These are phyloP conservation scores for Rhinoraja longicauda DNA, from an alignment of 2,797 vertebrate species.

Conservation along the genomic window DNA sequence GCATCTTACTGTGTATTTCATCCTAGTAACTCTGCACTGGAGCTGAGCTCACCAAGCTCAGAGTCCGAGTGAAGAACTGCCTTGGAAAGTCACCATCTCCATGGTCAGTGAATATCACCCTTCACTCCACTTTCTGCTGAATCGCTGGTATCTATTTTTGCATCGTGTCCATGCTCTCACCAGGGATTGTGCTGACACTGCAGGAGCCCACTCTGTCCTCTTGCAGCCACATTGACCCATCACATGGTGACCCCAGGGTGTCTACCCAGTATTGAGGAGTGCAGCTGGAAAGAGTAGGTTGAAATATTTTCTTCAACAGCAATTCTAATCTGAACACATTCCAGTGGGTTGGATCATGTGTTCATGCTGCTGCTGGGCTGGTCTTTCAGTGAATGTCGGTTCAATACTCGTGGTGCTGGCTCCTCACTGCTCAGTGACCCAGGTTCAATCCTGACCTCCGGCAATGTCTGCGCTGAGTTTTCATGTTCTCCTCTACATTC, in stretches of 20 bases:
- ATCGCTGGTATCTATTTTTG: not conserved
- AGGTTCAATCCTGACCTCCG: too few relatives aligned
- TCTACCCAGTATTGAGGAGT: not conserved
- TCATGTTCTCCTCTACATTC: too few relatives aligned
- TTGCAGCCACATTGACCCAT: not conserved
- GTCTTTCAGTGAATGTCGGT: not conserved
- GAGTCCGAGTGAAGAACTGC: not conserved
- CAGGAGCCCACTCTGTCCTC: not conserved
- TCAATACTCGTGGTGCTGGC: not conserved
- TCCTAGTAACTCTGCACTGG: too few relatives aligned
- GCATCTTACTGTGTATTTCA: not conserved
- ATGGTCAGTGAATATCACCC: not conserved
- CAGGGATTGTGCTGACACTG: not conserved
- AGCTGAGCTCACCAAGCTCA: not conserved
- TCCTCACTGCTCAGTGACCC: too few relatives aligned
- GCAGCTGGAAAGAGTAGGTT: not conserved
- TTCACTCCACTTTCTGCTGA: not conserved
- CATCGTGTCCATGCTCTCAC: not conserved
- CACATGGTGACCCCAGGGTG: too few relatives aligned
- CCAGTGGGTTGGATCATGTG: not conserved
- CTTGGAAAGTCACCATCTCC: not conserved
- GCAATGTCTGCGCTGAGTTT: too few relatives aligned
- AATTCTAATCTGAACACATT: not conserved
- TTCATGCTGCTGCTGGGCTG: not conserved
- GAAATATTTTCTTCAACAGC: not conserved